Conservation (phyloP, 2,113 vertebrate genomes). For the Corvus moneduloides region DNA sequence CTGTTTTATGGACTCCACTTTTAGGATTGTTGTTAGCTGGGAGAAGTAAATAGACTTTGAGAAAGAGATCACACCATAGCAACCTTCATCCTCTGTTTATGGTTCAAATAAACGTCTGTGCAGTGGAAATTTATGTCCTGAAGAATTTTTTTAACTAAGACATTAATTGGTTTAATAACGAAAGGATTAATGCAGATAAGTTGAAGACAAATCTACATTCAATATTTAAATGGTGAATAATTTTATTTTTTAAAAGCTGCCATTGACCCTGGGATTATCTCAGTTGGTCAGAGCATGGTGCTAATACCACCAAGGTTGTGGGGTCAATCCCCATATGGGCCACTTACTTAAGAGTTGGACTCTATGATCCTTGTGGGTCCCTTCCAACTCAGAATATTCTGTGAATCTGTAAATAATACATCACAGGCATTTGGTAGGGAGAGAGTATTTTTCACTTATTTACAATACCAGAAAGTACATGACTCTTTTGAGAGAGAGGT, state of each 20-base stretch:
- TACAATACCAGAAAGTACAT: background rate
- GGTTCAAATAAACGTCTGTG: background rate
- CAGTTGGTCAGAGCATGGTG: background rate
- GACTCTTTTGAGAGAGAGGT: background rate
- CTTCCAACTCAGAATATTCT: background rate
- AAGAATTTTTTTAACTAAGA: conserved; percentile 8
- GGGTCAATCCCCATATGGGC: background rate
- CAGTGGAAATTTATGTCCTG: background rate
- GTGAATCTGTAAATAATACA: background rate
- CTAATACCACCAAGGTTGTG: background rate
- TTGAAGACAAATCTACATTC: background rate
- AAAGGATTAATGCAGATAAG: background rate
- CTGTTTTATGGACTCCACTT: background rate
- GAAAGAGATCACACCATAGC: conserved; percentile 47
- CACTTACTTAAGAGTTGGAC: background rate
- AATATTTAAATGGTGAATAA: background rate
- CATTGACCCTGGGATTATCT: background rate
- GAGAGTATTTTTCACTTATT: background rate
- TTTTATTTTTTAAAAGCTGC: background rate
- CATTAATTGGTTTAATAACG: background rate
- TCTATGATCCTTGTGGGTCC: background rate
- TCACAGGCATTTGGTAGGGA: background rate
- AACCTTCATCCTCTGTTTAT: conserved; percentile 53
- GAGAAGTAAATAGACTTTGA: conserved; percentile 36
- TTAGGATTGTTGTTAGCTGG: conserved; percentile 1